Evolutionary conservation across 2,113 vertebrate species (phyloP), one percentile per base, ranked within the genome.

Genomic region (Austrofundulus limnaeus): DNA sequence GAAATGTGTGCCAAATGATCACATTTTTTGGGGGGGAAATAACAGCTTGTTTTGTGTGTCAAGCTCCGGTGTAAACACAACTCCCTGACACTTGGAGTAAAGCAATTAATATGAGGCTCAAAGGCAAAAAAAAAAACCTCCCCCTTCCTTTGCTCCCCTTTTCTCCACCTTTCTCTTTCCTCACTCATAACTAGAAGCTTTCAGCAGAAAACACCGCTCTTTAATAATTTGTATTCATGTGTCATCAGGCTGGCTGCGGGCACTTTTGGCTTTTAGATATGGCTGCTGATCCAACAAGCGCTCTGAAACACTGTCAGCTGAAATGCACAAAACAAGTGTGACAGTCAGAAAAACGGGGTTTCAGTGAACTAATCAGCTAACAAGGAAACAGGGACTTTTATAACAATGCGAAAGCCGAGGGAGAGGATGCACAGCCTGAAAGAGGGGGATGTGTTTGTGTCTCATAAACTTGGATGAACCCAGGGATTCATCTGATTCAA

Each of bases 201-300:
- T 85, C 70, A 83, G 71, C 61, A 50, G 70, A 81, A 82, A 75
- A 82, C 24, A 31, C 53, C 2, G 28, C 73, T 85, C 66, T 79
- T 88, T 68, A 84, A 88, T 87, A 72, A 84, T 87, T 88, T 88
- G 77, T 84, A 63, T 73, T 82, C 69, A 28, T 78, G 81, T 74
- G 80, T 81, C 73, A 75, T 75, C 59, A 28, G 21, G 67, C 64
- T 61, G 77, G 82, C 76, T 77, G 68, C 11, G 37, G 48, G 79
- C 79, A 71, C 75, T 76, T 76, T 77, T 74, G 65, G 70, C 58
- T 85, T 67, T 67, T 28, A 70, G 75, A 82, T 73, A 72, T 61
- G 63, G 53, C 64, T 75, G 77, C 79, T 51, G 76, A 82, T 75
- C 75, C 50, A 69, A 77, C 70, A 59, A 62, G 59, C 41, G 14